These are phyloP conservation scores for Channa striata DNA, from an alignment of 2,797 vertebrate genomes.

Conservation along the genomic window DNA sequence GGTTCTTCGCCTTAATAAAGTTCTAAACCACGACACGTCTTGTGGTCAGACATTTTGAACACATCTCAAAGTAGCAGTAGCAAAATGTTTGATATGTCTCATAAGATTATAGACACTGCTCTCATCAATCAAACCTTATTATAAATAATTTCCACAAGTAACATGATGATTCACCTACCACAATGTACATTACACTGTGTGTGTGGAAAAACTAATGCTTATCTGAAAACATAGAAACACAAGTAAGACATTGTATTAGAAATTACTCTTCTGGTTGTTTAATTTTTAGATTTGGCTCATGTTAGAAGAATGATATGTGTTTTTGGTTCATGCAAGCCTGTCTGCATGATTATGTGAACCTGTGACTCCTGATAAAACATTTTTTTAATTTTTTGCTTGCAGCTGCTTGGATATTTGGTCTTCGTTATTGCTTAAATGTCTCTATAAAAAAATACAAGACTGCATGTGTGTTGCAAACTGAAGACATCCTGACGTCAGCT, in stretches of 20 bases:
- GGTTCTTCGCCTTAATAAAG: neutral
- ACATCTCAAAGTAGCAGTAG: neutral
- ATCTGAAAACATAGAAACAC: neutral
- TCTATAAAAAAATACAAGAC: conserved; percentile 23
- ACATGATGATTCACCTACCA: too few species aligned
- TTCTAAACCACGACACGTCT: neutral
- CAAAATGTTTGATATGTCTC: too few species aligned
- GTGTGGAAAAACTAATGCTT: neutral
- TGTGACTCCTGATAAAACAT: conserved; percentile 36
- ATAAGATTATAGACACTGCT: too few species aligned
- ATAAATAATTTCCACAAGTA: too few species aligned
- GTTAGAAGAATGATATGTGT: conserved; percentile 31
- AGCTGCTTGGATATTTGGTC: conserved; percentile 38
- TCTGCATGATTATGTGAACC: conserved; percentile 35
- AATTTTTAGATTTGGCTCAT: conserved; percentile 43
- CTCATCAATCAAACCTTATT: too few species aligned
- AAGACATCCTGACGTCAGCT: conserved; percentile 32
- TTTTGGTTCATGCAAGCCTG: conserved; percentile 1
- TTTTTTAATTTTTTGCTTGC: conserved; percentile 44
- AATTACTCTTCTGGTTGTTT: conserved; percentile 66
- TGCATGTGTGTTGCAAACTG: conserved; percentile 25
- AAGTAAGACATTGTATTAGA: conserved; percentile 40
- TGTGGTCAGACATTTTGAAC: neutral
- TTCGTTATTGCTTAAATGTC: conserved; percentile 31
- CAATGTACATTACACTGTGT: too few species aligned